phyloP scores from a whole-genome alignment of 1,140 invertebrate species.

The Eumaeus atala region DNA sequence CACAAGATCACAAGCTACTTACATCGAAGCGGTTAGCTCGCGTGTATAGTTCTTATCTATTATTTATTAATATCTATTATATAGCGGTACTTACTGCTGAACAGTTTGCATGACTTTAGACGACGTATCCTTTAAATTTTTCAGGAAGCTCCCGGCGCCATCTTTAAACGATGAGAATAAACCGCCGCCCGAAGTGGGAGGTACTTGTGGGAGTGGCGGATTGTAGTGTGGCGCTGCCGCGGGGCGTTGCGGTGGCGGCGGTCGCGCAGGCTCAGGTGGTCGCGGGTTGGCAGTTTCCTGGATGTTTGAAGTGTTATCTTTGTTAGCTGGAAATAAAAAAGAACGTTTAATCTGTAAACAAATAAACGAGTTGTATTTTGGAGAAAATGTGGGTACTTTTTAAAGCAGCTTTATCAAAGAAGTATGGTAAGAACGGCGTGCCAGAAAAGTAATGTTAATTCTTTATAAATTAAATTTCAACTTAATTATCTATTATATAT shows the following conservation, averaged over 20 bases:
- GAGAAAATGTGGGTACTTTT: too few relatives aligned
- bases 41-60: too few relatives aligned
- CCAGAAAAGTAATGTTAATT: too few relatives aligned
- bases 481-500: too few relatives aligned
- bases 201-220: conserved; percentile 48
- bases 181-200: conserved; percentile 72
- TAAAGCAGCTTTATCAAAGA: too few relatives aligned
- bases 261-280: conserved; percentile 44
- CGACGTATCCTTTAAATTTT: conserved; percentile 96
- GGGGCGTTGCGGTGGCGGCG: conserved; percentile 45
- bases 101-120: conserved; percentile 97
- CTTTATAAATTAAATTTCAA: too few relatives aligned
- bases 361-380: too few relatives aligned
- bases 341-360: not conserved
- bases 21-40: too few relatives aligned
- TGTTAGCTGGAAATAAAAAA: conserved; percentile 35
- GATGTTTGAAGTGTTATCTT: conserved; percentile 34
- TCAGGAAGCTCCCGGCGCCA: conserved; percentile 89
- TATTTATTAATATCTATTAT: not conserved
- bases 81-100: conserved; percentile 85
- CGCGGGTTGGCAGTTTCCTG: conserved; percentile 42
- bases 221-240: conserved; percentile 42
- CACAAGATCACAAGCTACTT: too few relatives aligned
- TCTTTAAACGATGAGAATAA: conserved; percentile 88
- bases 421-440: too few relatives aligned